Percentiles rank a stretch among this genome's conserved stretches.
These are phyloP conservation scores for Ceyx melanurus DNA, from an alignment of 2,113 vertebrate genomes.

Conservation along the genomic window DNA sequence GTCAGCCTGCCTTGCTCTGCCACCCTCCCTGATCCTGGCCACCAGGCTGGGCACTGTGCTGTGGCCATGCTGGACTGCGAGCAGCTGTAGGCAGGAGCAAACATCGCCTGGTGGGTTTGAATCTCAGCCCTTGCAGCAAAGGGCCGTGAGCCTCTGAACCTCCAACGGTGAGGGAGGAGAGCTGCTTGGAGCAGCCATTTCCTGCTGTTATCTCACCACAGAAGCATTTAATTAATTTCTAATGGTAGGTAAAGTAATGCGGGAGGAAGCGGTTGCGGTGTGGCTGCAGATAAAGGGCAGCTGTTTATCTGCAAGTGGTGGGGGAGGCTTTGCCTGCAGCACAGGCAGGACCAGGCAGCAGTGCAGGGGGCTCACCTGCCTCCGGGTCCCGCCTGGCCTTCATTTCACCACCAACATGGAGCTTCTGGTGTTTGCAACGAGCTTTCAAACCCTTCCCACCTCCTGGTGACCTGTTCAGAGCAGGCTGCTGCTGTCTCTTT, in stretches of 20 bases:
- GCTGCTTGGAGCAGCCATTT: slow-evolving; percentile 31
- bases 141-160: background rate
- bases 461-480: background rate
- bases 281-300: slow-evolving; percentile 56
- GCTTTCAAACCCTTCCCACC: background rate
- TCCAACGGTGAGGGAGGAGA: background rate
- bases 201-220: slow-evolving; percentile 54
- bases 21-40: background rate
- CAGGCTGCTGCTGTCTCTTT: background rate
- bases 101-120: slow-evolving; percentile 25
- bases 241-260: slow-evolving; percentile 24
- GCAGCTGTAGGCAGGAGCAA: background rate
- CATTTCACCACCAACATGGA: background rate
- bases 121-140: background rate
- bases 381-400: background rate
- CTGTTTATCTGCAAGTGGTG: background rate
- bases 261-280: slow-evolving; percentile 33
- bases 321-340: slow-evolving; percentile 5
- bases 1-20: background rate
- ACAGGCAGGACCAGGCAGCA: background rate
- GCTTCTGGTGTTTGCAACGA: background rate
- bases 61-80: accelerated
- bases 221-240: slow-evolving; percentile 70
- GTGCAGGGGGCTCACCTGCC: background rate
- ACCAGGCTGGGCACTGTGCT: background rate